Conservation (phyloP, 2,797 vertebrate species). For the Sphaeramia orbicularis region DNA sequence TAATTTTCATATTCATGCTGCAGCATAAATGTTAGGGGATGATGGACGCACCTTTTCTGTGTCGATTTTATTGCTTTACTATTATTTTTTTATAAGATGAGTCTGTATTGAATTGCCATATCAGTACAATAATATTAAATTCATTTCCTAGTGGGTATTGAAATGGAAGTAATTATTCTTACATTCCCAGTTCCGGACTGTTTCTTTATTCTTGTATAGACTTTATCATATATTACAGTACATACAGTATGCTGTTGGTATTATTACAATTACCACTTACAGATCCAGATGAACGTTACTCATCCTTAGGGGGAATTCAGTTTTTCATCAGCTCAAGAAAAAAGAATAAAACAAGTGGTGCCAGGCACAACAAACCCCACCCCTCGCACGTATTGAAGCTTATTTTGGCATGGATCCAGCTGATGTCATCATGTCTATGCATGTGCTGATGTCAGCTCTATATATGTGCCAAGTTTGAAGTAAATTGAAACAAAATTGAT, state of each 20-base stretch:
- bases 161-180: neutral
- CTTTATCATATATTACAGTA: neutral
- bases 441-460: no score
- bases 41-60: neutral
- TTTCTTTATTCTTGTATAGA: neutral
- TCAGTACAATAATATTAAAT: neutral
- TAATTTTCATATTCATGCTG: constrained; percentile 12
- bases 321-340: neutral
- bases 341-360: no score
- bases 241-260: neutral
- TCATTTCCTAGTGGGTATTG: neutral
- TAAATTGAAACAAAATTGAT: no score
- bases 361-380: no score
- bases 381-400: no score
- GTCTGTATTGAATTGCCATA: neutral
- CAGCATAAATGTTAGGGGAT: neutral
- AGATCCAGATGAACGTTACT: no score
- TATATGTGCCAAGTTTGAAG: no score
- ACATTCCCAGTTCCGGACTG: neutral
- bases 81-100: neutral
- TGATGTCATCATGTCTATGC: no score
- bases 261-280: neutral
- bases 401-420: no score
- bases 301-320: neutral
- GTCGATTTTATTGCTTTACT: neutral